Evolutionary conservation across 2,113 vertebrate genomes (phyloP), one percentile per base, ranked within the genome.

Genomic region (Petroica traversi): DNA sequence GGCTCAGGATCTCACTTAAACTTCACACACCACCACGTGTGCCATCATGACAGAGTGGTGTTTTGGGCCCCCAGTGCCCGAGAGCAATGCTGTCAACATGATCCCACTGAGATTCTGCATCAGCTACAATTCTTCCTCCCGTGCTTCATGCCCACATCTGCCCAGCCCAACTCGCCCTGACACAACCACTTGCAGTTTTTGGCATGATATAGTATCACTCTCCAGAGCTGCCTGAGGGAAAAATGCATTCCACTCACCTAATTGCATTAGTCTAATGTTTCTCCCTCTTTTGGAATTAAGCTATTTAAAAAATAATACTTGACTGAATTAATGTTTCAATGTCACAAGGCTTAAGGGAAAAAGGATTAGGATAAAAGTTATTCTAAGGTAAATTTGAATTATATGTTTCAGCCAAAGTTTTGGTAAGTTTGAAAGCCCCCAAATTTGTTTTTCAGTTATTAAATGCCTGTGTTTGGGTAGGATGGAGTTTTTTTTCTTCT

Each of bases 221-320:
- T 63, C 51, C 82, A 95, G 38, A 95, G 74, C 14, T 74, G 90
- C 95, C 88, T 0, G 34, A 90, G 88, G 75, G 75, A 41, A 90
- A 95, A 80, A 74, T 11, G 28, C 93, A 91, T 95, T 93, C 85
- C 82, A 66, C 51, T 90, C 82, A 88, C 62, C 85, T 94, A 94
- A 94, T 84, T 87, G 64, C 69, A 63, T 92, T 92, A 83, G 88
- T 51, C 78, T 76, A 45, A 73, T 80, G 82, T 76, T 92, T 94
- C 63, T 77, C 58, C 26, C 34, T 77, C 82, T 85, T 77, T 71
- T 77, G 79, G 83, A 82, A 86, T 92, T 75, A 67, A 45, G 52
- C 23, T 71, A 28, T 40, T 79, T 48, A 64, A 23, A 15, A 79
- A 84, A 8, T 36, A 79, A 61, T 71, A 61, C 26, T 64, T 75